Evolutionary conservation across 1,140 invertebrate species (phyloP).

Genomic region (Mamestra configurata): DNA sequence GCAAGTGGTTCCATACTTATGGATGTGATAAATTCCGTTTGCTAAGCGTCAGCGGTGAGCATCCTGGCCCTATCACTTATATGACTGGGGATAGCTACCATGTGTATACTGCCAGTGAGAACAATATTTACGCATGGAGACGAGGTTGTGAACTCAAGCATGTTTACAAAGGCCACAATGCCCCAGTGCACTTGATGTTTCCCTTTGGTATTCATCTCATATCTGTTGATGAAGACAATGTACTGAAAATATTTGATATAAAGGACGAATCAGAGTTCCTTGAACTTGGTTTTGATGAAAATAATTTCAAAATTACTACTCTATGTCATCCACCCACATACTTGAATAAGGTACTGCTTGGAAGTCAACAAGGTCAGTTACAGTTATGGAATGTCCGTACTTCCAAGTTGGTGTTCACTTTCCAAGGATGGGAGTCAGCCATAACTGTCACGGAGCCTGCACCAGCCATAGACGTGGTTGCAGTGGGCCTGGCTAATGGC

Average conservation of each 20-base stretch:
- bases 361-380: conserved; percentile 95
- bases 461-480: conserved; percentile 96
- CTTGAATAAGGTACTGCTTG: conserved; percentile 98
- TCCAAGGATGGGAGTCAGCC: conserved; percentile 92
- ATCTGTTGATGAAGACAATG: conserved; percentile 94
- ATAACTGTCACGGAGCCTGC: conserved; percentile 94
- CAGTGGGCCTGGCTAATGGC: conserved; percentile 94
- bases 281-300: conserved; percentile 92
- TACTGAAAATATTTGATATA: conserved; percentile 95
- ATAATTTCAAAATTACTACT: conserved; percentile 93
- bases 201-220: conserved; percentile 96
- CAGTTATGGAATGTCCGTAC: conserved; percentile 97
- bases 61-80: conserved; percentile 94
- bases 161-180: conserved; percentile 93
- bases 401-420: conserved; percentile 93
- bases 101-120: conserved; percentile 94
- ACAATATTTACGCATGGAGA: conserved; percentile 95
- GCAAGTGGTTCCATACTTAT: conserved; percentile 97
- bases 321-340: conserved; percentile 97
- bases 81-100: conserved; percentile 93
- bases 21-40: conserved; percentile 94
- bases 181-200: conserved; percentile 93
- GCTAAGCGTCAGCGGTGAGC: conserved; percentile 94
- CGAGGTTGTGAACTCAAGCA: conserved; percentile 95
- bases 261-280: conserved; percentile 91